Percentiles rank a stretch among this genome's conserved stretches.
Conservation (phyloP, 2,113 vertebrate genomes). For the Ia io region DNA sequence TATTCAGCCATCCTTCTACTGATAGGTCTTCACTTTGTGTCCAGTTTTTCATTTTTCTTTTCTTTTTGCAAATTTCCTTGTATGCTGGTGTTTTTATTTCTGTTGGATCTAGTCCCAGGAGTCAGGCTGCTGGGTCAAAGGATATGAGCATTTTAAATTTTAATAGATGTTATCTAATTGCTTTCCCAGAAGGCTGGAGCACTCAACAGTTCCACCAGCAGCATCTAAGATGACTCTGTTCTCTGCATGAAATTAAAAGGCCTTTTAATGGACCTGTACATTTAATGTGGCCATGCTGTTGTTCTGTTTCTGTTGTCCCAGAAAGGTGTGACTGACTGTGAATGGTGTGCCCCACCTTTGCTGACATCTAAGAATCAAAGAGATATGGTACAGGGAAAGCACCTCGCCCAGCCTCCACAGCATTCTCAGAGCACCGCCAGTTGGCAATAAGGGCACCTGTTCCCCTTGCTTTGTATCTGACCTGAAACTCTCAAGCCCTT, state of each 20-base stretch:
- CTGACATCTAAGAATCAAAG: neutral
- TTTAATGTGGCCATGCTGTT: neutral
- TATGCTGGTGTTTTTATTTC: neutral
- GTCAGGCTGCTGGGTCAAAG: neutral
- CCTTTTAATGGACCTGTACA: neutral
- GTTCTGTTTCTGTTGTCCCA: neutral
- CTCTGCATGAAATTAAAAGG: slow-evolving; percentile 5
- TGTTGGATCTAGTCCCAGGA: neutral
- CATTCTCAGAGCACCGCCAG: accelerated
- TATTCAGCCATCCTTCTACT: neutral
- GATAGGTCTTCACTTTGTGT: neutral
- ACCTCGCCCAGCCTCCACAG: neutral
- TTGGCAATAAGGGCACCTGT: neutral
- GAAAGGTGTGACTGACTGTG: neutral
- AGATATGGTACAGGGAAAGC: neutral
- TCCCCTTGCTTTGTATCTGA: neutral
- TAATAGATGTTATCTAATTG: neutral
- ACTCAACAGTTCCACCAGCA: neutral
- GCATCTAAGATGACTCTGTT: neutral
- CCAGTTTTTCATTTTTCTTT: neutral
- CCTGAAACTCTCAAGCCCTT: neutral
- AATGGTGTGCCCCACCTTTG: neutral
- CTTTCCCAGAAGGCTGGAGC: neutral
- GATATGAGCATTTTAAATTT: slow-evolving; percentile 29
- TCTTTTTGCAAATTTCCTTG: neutral